A percentile compares a stretch with the other conserved stretches of the same genome.
Evolutionary conservation across 1,140 invertebrate genomes (phyloP).

Genomic region (Papilio aristodemus): DNA sequence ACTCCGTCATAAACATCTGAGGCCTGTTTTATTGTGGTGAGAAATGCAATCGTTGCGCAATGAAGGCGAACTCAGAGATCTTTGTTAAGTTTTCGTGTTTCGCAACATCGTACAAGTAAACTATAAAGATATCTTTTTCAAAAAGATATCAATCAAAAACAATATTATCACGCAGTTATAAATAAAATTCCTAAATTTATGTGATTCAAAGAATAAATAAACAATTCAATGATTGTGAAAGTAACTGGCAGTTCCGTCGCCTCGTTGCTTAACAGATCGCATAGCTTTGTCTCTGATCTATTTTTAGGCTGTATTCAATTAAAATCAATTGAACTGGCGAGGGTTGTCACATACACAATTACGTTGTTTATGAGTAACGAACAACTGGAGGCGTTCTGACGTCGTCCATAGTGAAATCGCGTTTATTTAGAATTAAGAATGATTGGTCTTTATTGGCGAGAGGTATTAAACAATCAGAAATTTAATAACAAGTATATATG

Average conservation of each 20-base stretch:
- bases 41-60: slow-evolving; percentile 34
- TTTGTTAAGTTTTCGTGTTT: slow-evolving; percentile 30
- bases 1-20: slow-evolving; percentile 19
- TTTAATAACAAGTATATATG: slow-evolving; percentile 13
- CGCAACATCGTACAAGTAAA: slow-evolving; percentile 1
- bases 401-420: slow-evolving; percentile 52
- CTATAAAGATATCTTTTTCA: neutral
- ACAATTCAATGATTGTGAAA: slow-evolving; percentile 15
- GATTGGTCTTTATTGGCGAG: slow-evolving; percentile 61
- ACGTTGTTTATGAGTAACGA: slow-evolving; percentile 58
- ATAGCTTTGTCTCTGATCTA: slow-evolving; percentile 41
- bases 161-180: no score
- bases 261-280: slow-evolving; percentile 17
- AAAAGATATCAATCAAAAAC: neutral
- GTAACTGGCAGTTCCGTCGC: slow-evolving; percentile 18
- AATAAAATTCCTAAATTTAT: no score
- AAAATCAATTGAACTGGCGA: slow-evolving; percentile 60
- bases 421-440: slow-evolving; percentile 64
- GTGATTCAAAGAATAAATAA: no score
- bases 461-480: slow-evolving; percentile 46
- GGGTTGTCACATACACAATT: slow-evolving; percentile 62
- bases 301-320: slow-evolving; percentile 66
- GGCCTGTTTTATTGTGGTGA: slow-evolving; percentile 28
- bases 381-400: slow-evolving; percentile 32
- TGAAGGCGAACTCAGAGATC: slow-evolving; percentile 10